Evolutionary conservation across 1,140 invertebrate genomes (phyloP).

Genomic region (Sminthurides bifidus): DNA sequence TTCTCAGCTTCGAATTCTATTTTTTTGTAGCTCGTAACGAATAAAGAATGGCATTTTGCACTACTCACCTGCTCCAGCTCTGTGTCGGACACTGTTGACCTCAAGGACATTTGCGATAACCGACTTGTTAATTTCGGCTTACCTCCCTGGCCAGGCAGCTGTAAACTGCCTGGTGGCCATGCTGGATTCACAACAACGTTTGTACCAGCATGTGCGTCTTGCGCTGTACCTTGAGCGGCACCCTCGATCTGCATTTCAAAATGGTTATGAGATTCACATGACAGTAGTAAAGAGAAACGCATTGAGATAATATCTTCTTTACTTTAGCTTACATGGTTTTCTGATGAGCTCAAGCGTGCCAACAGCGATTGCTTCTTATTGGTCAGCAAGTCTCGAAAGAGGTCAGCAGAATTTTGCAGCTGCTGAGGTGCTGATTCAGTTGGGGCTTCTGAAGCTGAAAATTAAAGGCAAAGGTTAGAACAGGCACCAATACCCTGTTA

Average conservation of each 20-base stretch:
- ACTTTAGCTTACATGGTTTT: constrained; percentile 22
- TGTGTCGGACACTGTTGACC: constrained; percentile 83
- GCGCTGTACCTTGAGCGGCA: no score
- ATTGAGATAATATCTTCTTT: neutral
- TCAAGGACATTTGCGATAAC: constrained; percentile 48
- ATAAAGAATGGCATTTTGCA: neutral
- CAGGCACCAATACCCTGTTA: neutral
- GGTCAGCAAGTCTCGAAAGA: constrained; percentile 76
- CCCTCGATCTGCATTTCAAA: constrained; percentile 2
- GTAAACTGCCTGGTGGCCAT: constrained; percentile 21
- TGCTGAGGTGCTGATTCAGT: constrained; percentile 26
- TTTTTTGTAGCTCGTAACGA: neutral
- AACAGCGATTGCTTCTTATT: constrained; percentile 74
- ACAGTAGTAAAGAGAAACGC: neutral
- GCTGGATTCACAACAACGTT: constrained; percentile 28
- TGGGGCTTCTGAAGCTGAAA: constrained; percentile 17
- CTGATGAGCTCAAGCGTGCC: constrained; percentile 41
- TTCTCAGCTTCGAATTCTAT: neutral
- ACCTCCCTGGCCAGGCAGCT: constrained; percentile 12
- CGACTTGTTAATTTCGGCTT: constrained; percentile 27
- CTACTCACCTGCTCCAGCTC: constrained; percentile 56
- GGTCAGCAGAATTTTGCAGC: constrained; percentile 50
- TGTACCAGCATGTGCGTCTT: neutral
- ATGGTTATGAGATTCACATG: neutral
- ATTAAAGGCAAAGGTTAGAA: neutral